Evolutionary conservation across 2,797 vertebrate genomes (phyloP).

Genomic region (Clarias fuscus): DNA sequence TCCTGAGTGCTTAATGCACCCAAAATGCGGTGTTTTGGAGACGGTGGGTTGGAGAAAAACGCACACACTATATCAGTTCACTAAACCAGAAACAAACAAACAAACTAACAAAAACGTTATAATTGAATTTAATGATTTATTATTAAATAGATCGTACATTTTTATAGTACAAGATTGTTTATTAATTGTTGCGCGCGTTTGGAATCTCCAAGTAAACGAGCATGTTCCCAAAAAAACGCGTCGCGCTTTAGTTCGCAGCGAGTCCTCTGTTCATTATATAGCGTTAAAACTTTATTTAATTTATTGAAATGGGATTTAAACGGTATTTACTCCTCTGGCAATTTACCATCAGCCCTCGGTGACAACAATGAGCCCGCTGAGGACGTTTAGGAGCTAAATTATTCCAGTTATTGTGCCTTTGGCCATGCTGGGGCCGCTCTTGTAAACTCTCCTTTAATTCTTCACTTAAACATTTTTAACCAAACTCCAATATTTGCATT

Average conservation of each 20-base stretch:
- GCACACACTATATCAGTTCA: too few relatives aligned
- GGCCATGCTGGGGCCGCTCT: conserved; percentile 83
- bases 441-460: conserved; percentile 97
- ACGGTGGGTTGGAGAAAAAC: neutral
- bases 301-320: conserved; percentile 87
- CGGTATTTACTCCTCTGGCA: conserved; percentile 80
- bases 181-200: conserved; percentile 9
- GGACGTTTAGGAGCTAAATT: conserved; percentile 84
- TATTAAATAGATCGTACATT: neutral
- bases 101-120: neutral
- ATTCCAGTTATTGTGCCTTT: conserved; percentile 86
- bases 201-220: conserved; percentile 9
- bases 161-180: neutral
- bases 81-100: neutral
- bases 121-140: neutral
- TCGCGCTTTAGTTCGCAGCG: conserved; percentile 58
- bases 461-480: conserved; percentile 99
- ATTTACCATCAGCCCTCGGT: conserved; percentile 72
- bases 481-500: conserved; percentile 99
- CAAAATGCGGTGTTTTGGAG: neutral
- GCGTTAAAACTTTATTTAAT: conserved; percentile 79
- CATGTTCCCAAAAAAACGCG: conserved; percentile 34
- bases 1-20: neutral
- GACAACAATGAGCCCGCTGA: conserved; percentile 75
- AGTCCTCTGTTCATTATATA: conserved; percentile 46